A percentile compares a stretch with the other conserved stretches of the same genome.
Conservation (phyloP, 2,888 invertebrate genomes). For the Asteroscopus sphinx region DNA sequence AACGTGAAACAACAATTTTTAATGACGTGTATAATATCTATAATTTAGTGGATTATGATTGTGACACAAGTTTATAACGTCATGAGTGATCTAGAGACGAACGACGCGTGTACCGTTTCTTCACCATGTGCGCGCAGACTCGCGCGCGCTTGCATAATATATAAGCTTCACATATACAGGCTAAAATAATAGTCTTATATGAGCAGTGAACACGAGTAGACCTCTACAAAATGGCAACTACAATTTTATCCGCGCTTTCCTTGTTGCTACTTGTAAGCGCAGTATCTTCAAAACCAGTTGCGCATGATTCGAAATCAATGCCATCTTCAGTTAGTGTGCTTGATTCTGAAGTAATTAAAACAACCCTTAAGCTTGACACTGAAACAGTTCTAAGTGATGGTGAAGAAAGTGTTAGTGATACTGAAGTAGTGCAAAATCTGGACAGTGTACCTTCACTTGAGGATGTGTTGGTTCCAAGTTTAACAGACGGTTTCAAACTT, state of each 20-base stretch:
- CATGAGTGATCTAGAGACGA: background rate
- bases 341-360: conserved; percentile 1
- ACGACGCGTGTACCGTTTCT: background rate
- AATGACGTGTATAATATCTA: too few species aligned
- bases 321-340: background rate
- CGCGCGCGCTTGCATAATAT: background rate
- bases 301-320: background rate
- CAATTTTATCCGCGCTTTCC: conserved; percentile 9
- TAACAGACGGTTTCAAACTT: background rate
- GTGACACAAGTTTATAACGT: conserved; percentile 13
- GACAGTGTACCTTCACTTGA: background rate
- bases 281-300: conserved; percentile 14
- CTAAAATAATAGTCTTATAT: conserved; percentile 1
- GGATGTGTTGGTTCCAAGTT: background rate
- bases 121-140: background rate
- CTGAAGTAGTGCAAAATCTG: background rate
- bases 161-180: conserved; percentile 4
- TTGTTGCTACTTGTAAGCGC: conserved; percentile 17
- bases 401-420: background rate
- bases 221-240: conserved; percentile 25
- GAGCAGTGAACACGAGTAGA: conserved; percentile 1
- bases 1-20: too few species aligned
- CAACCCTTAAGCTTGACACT: background rate
- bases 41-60: too few species aligned
- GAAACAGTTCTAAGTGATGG: background rate